Base-by-base conservation (phyloP, 2,888 invertebrate species). In the Lissonota sp. region DNA sequence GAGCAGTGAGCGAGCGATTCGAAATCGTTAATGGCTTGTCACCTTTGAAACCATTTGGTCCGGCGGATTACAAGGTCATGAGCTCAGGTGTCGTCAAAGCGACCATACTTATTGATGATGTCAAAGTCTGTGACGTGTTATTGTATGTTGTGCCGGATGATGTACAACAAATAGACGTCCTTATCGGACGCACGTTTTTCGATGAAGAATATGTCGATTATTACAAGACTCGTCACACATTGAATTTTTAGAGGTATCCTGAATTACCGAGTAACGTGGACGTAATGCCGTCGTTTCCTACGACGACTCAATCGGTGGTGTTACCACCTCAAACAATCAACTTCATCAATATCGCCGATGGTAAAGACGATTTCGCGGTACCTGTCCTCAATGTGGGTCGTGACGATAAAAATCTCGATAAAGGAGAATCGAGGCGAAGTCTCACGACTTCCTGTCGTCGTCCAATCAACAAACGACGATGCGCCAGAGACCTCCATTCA, bases 161-260 rank as follows among this genome's bases (percentile, higher is more conserved):
- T 1, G 37, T n/a, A 4, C 77, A 77, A n/a, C 8, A 14, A 0
- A 49, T 64, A 0, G 77, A 71, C 12, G 12, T 40, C 10, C 12
- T 77, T 0, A 58, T 77, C 10, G 77, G 77, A 7, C 64, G 77
- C 5, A 8, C 70, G 3, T 77, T 51, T n/a, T 71, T 64, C 4
- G 70, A 77, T 1, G 26, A 71, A 0, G 37, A 53, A 0, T 40
- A 6, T 0, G 69, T 77, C 4, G 40, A 51, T 0, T 77, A 60
- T 6, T 37, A 58, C 2, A 71, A 71, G n/a, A 5, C 40, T 0
- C 70, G 63, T 0, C 6, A 63, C 5, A 57, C 12, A 0, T 40
- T 76, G 1, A 63, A 64, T 1, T 71, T 71, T 8, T n/a, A 10
- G 7, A 57, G 44, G 1, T 44, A 58, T 7, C 1, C 12, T 8